Base-by-base conservation (phyloP, 1,140 invertebrate species). In the Bursaphelenchus mucronatus region DNA sequence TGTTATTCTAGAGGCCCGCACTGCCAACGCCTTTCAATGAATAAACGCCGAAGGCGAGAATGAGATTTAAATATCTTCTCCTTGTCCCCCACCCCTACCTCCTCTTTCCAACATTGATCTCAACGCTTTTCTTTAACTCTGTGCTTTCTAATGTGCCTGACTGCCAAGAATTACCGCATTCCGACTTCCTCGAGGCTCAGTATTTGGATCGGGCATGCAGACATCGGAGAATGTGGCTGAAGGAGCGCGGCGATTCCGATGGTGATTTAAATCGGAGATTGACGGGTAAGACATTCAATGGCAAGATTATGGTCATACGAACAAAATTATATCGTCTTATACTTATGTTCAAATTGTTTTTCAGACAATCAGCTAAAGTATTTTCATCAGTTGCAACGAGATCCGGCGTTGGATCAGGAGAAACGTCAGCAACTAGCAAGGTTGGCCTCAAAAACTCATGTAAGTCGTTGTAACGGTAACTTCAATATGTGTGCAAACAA, bases 141-240 rank as follows among this genome's bases (percentile, higher is more conserved):
- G 30, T 30, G 30, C 30, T 30, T 30, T 30, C 47, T 19, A 49
- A 49, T n/a, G 52, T 19, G 40, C 57, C 41, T 41, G 50, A 65
- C 45, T 65, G 63, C 63, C n/a, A 17, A 17, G 62, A 68, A 30
- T 41, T 65, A 13, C 63, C 66, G 10, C 66, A 67, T 30, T 67
- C 66, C 43, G 67, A 70, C 44, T 70, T 70, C 51, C 66, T 70
- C 67, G 57, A 66, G 17, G 67, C 61, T 21, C 69, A 73, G 15
- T 57, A 70, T 45, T 47, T 70, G 52, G 69, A 71, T 17, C 61
- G 71, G 40, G 71, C 68, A 15, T 73, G 71, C 66, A 45, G 49
- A 40, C 71, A 73, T 57, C 71, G 73, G 13, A 62, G 47, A 13
- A 63, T 66, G 54, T 73, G 71, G 71, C 41, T 73, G 3, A 46